A percentile compares a stretch with the other conserved stretches of the same genome.
Conservation (phyloP, 2,888 invertebrate species). For the Suillia variegata region DNA sequence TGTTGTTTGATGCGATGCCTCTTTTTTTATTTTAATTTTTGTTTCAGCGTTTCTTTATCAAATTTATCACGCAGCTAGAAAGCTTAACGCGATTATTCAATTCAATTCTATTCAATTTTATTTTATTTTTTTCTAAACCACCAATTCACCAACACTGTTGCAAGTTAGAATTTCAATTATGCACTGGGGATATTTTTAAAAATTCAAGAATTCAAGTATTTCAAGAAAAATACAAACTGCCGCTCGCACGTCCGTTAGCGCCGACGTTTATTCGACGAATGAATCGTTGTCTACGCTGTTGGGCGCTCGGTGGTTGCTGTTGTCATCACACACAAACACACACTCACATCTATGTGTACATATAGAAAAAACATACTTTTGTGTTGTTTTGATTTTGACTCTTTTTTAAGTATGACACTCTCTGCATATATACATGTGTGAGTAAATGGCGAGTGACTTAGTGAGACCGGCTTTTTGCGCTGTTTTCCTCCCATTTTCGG, state of each 20-base stretch:
- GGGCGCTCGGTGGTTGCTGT: conserved; percentile 14
- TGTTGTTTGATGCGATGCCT: too few species aligned
- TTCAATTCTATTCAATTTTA: too few species aligned
- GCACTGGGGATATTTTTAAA: neutral
- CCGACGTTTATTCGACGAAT: conserved; percentile 50
- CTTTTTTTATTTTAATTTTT: too few species aligned
- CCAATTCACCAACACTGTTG: too few species aligned
- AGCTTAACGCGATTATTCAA: too few species aligned
- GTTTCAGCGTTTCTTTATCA: too few species aligned
- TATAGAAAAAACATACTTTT: neutral
- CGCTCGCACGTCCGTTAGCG: conserved; percentile 48
- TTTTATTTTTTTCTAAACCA: too few species aligned
- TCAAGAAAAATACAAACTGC: neutral
- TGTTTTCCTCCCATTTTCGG: neutral
- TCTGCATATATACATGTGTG: conserved; percentile 9
- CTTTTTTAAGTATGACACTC: too few species aligned
- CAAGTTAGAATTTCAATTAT: neutral
- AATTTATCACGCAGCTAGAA: conserved; percentile 5
- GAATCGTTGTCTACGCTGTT: conserved; percentile 22
- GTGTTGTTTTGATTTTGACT: conserved; percentile 10
- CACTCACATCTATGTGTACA: conserved; percentile 25
- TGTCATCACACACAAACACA: conserved; percentile 39
- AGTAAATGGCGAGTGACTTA: neutral
- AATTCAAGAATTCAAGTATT: neutral
- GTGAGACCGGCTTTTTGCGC: conserved; percentile 40